Evolutionary conservation across 2,888 invertebrate genomes (phyloP).

Genomic region (Aphodius granarius): DNA sequence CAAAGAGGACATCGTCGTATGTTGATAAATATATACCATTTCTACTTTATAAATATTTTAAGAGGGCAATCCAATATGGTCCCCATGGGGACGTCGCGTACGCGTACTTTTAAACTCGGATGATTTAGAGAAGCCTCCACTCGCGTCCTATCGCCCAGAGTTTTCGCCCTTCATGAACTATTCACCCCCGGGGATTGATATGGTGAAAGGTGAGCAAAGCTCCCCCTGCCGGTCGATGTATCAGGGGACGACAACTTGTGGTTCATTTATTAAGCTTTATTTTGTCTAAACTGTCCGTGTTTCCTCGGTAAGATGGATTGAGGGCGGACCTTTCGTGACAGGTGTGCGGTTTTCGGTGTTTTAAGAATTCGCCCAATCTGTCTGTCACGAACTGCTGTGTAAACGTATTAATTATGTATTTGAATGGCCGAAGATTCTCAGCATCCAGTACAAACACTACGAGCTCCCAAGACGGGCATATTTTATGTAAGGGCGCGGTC

Average conservation of each 20-base stretch:
- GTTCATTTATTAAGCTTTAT: conserved; percentile 36
- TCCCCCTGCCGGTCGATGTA: conserved; percentile 27
- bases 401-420: conserved; percentile 7
- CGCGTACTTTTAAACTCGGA: conserved; percentile 13
- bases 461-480: background rate
- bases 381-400: conserved; percentile 12
- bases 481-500: background rate
- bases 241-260: conserved; percentile 25
- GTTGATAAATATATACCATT: background rate
- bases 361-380: conserved; percentile 5
- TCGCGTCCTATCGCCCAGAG: background rate
- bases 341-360: background rate
- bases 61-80: background rate
- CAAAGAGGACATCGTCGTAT: background rate
- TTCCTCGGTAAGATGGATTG: conserved; percentile 14
- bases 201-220: conserved; percentile 29
- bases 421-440: background rate
- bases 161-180: conserved; percentile 28
- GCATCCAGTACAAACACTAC: background rate
- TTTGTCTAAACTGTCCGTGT: conserved; percentile 27
- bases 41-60: background rate
- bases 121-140: conserved; percentile 29
- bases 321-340: background rate
- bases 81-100: background rate
- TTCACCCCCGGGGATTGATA: conserved; percentile 28